Base-by-base conservation (phyloP, 2,113 vertebrate genomes). In the Actenoides lindsayi region DNA sequence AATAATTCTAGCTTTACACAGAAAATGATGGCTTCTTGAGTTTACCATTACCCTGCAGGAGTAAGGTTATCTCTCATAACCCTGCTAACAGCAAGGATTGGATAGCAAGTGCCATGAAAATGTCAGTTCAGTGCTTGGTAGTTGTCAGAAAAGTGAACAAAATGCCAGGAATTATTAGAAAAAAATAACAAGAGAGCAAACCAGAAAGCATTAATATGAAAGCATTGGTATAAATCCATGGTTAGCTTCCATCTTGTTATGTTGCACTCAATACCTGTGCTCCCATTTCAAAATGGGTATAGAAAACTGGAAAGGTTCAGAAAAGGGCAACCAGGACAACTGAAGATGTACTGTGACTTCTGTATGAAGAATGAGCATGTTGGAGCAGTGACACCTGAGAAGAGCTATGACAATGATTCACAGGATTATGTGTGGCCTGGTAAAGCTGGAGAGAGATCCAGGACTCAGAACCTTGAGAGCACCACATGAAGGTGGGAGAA, bases 261-360 rank as follows among this genome's bases (percentile, higher is more conserved):
- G 18, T 25, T 83, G 3, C 13, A 20, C 33, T 53, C 23, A 33
- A 10, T 54, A 28, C 21, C 8, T 3, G 0, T 44, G 27, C 5
- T 59, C 19, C 28, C 19, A 6, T 70, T 83, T 83, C 30, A 42
- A 25, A 84, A 53, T n/a, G 4, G 5, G 0, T 15, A 21, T 12
- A 53, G 18, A 64, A 17, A 74, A 27, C 35, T 53, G 35, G 24
- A 83, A 51, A 57, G 0, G 8, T 35, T 73, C 50, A 48, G 23
- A 71, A 64, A 13, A 51, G 6, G 11, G 7, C 39, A 62, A 7
- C 10, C 37, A 50, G 27, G 16, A 51, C 0, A 1, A 62, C 19
- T 1, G 10, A 69, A 93, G 30, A 8, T 31, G 23, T 3, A 1
- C 17, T 77, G 16, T 37, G n/a, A 7, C 8, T 69, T 86, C 24